Evolutionary conservation across 2,113 vertebrate species (phyloP).

Genomic region (Lonchura striata): DNA sequence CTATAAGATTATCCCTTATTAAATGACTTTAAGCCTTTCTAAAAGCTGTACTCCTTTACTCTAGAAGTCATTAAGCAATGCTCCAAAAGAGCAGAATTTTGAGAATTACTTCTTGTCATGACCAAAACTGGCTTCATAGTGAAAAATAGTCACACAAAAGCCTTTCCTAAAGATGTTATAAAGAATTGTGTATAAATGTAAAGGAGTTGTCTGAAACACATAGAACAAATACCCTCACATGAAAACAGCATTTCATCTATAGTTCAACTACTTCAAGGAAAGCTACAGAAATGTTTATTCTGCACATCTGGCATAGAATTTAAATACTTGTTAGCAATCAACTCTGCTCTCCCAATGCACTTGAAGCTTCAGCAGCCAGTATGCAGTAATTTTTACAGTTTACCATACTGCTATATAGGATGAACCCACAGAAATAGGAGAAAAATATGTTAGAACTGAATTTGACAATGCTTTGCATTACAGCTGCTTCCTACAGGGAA

Average conservation of each 20-base stretch:
- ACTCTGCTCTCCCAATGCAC: neutral
- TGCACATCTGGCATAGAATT: neutral
- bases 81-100: neutral
- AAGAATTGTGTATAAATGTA: neutral
- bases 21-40: neutral
- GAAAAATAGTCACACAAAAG: neutral
- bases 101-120: neutral
- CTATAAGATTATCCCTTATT: neutral
- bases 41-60: neutral
- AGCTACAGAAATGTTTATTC: neutral
- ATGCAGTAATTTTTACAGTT: neutral
- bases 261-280: neutral
- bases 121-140: neutral
- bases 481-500: neutral
- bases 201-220: neutral
- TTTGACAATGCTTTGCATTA: neutral
- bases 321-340: neutral
- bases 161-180: neutral
- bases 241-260: neutral
- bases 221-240: neutral
- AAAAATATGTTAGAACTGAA: neutral
- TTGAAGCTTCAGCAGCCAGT: neutral
- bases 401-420: neutral
- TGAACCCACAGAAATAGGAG: neutral
- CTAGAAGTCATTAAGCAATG: neutral